Percentiles rank a stretch among this genome's conserved stretches.
These are phyloP conservation scores for Pristiophorus japonicus DNA, from an alignment of 2,113 vertebrate genomes.

Conservation along the genomic window DNA sequence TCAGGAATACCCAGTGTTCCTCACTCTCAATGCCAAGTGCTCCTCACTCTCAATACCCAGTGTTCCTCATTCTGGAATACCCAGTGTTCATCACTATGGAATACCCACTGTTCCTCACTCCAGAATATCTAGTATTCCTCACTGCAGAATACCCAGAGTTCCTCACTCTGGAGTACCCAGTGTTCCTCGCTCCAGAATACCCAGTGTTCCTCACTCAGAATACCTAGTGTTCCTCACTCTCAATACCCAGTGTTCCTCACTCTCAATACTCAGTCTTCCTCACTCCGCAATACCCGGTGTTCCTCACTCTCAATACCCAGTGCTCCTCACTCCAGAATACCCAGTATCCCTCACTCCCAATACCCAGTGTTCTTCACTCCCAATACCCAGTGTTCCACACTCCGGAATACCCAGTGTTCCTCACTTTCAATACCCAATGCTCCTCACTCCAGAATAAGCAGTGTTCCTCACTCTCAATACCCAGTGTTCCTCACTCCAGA, in stretches of 20 bases:
- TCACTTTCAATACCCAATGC: neutral
- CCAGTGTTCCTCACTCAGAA: neutral
- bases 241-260: neutral
- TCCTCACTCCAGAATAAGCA: neutral
- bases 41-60: neutral
- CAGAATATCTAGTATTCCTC: too few species aligned
- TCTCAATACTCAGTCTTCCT: neutral
- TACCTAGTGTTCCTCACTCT: neutral
- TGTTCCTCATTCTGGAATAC: neutral
- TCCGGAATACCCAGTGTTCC: neutral
- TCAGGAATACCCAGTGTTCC: neutral
- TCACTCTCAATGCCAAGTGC: neutral
- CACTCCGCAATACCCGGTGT: too few species aligned
- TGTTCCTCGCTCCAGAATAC: neutral
- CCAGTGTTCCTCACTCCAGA: too few species aligned
- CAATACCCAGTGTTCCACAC: too few species aligned
- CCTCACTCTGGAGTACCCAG: too few species aligned
- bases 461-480: neutral
- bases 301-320: too few species aligned
- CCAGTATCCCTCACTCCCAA: too few species aligned
- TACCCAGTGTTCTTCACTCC: too few species aligned
- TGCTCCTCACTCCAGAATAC: too few species aligned
- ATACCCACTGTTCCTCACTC: neutral
- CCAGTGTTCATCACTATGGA: too few species aligned
- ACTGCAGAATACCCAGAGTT: too few species aligned